Evolutionary conservation across 1,140 invertebrate genomes (phyloP).

Genomic region (Hyles vespertilio): DNA sequence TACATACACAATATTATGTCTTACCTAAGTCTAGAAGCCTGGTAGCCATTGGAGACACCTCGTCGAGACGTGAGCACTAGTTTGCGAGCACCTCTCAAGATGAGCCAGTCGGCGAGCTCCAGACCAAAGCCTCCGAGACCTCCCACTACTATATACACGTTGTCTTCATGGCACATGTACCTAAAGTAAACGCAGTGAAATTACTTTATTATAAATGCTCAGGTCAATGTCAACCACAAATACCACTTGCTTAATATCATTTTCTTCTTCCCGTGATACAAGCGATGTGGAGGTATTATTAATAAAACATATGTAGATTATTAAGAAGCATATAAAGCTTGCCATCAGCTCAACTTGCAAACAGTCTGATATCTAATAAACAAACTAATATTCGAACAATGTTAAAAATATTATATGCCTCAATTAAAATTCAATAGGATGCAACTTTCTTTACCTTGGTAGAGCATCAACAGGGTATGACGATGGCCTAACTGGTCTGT

Average conservation of each 20-base stretch:
- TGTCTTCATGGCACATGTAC: constrained; percentile 65
- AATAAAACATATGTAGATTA: no score
- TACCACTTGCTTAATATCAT: no score
- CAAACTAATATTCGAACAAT: no score
- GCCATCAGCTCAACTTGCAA: no score
- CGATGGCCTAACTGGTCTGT: constrained; percentile 39
- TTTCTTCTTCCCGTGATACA: no score
- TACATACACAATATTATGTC: neutral
- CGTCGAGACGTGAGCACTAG: constrained; percentile 88
- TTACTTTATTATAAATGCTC: neutral
- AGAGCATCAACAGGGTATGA: constrained; percentile 63
- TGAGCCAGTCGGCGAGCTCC: constrained; percentile 92
- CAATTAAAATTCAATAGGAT: neutral
- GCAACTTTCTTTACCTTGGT: constrained; percentile 52
- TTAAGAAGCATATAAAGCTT: no score
- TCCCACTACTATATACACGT: constrained; percentile 79
- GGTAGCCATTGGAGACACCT: constrained; percentile 88
- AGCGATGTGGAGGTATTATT: no score
- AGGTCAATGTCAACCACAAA: no score
- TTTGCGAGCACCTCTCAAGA: constrained; percentile 85
- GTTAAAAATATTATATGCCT: no score
- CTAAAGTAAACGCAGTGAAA: constrained; percentile 25
- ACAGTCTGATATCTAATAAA: no score
- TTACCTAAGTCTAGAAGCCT: constrained; percentile 79
- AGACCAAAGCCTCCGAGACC: constrained; percentile 94